Conservation (phyloP, 2,888 invertebrate genomes). For the Megaustenia siamemsis region DNA sequence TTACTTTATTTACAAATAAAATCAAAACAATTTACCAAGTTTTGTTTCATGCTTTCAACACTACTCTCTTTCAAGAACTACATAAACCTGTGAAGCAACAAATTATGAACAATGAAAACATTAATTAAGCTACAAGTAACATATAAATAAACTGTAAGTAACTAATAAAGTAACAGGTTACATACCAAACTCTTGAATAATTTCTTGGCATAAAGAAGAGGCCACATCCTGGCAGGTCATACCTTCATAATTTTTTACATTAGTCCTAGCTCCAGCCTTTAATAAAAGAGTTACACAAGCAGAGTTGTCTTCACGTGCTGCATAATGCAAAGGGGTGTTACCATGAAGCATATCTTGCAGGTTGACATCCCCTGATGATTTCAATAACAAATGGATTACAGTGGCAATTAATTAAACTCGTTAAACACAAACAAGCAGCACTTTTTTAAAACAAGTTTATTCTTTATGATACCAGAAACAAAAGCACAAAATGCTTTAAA, state of each 20-base stretch:
- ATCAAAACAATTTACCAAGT: too few relatives aligned
- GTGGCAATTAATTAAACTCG: background rate
- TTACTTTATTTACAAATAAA: too few relatives aligned
- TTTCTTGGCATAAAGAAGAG: slow-evolving; percentile 64
- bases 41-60: too few relatives aligned
- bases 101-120: too few relatives aligned
- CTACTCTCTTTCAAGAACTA: too few relatives aligned
- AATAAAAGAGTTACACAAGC: slow-evolving; percentile 71
- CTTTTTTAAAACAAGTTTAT: too few relatives aligned
- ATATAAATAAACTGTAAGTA: too few relatives aligned
- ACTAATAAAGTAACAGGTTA: slow-evolving; percentile 1
- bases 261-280: slow-evolving; percentile 66
- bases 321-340: slow-evolving; percentile 75
- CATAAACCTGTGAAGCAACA: too few relatives aligned
- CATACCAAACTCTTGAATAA: slow-evolving; percentile 69
- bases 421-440: background rate
- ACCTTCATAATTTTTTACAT: slow-evolving; percentile 66
- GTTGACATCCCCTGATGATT: slow-evolving; percentile 71
- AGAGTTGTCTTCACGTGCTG: slow-evolving; percentile 69
- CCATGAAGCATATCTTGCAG: slow-evolving; percentile 67
- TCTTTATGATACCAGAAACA: too few relatives aligned
- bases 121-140: too few relatives aligned
- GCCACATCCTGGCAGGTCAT: slow-evolving; percentile 69
- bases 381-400: background rate
- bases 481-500: too few relatives aligned